phyloP scores from a whole-genome alignment of 2,113 vertebrate species.

The Chionis minor region DNA sequence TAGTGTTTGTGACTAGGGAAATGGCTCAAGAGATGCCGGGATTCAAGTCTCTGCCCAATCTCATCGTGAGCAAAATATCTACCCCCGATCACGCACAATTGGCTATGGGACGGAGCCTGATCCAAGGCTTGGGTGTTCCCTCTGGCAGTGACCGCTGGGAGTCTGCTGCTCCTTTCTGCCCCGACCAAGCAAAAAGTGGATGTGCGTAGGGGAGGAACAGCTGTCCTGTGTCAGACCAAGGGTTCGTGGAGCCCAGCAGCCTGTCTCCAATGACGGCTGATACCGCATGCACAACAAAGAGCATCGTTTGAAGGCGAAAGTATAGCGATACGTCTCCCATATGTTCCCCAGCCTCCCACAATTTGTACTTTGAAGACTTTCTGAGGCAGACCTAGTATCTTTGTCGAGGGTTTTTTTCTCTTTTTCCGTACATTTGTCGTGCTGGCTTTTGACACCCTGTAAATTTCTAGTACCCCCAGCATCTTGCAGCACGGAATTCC shows the following conservation, averaged over 20 bases:
- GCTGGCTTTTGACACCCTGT: neutral
- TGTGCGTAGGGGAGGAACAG: neutral
- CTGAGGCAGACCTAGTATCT: neutral
- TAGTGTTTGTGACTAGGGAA: neutral
- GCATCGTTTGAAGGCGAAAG: neutral
- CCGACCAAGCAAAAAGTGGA: neutral
- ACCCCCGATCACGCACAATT: neutral
- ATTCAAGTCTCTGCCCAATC: neutral
- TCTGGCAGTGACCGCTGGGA: neutral
- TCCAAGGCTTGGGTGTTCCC: neutral
- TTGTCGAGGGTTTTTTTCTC: neutral
- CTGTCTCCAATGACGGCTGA: constrained; percentile 31
- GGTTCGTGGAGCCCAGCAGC: constrained; percentile 28
- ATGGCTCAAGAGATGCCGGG: neutral
- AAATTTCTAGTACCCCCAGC: neutral
- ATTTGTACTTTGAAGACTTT: neutral
- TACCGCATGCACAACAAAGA: neutral
- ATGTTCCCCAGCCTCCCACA: neutral
- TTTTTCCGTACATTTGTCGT: neutral
- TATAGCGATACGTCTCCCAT: neutral
- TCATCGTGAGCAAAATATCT: neutral
- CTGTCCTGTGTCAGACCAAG: constrained; percentile 29
- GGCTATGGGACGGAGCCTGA: neutral
- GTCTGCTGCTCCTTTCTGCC: neutral
- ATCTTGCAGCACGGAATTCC: neutral